Evolutionary conservation across 2,113 vertebrate genomes (phyloP).

Genomic region (Petaurus breviceps): DNA sequence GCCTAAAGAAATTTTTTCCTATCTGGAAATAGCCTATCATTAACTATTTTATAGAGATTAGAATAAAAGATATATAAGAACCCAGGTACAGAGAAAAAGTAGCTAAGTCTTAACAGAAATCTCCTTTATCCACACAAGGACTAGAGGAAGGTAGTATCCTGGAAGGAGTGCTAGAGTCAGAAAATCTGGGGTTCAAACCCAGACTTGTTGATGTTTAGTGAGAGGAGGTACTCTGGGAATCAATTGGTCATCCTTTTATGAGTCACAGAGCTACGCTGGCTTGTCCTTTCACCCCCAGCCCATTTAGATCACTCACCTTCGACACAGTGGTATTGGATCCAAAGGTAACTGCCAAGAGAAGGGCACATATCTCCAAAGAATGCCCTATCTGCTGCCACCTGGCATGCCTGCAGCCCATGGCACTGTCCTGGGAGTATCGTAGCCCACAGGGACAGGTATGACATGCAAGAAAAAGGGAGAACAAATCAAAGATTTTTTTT

Average conservation of each 20-base stretch:
- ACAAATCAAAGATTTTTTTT: not conserved
- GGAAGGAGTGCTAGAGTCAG: no score
- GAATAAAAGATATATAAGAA: no score
- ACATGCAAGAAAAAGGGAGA: not conserved
- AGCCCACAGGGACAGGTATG: not conserved
- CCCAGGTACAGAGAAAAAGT: no score
- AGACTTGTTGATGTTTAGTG: no score
- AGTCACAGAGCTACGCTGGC: not conserved
- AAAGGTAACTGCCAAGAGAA: constrained; percentile 90
- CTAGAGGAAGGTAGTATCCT: no score
- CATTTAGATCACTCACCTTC: constrained; percentile 86
- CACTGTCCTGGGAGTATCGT: constrained; percentile 86
- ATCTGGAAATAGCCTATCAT: no score
- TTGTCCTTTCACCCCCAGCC: not conserved
- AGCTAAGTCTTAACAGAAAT: no score
- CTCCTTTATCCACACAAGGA: no score
- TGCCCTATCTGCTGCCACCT: constrained; percentile 85
- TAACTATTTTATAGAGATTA: no score
- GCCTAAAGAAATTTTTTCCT: no score
- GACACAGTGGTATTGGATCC: constrained; percentile 91
- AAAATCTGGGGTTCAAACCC: no score
- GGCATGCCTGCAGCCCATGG: constrained; percentile 92
- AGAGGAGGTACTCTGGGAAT: not conserved
- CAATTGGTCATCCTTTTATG: not conserved
- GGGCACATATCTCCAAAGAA: constrained; percentile 92